Evolutionary conservation across 2,888 invertebrate genomes (phyloP).

Genomic region (Stenchaetothrips biformis): DNA sequence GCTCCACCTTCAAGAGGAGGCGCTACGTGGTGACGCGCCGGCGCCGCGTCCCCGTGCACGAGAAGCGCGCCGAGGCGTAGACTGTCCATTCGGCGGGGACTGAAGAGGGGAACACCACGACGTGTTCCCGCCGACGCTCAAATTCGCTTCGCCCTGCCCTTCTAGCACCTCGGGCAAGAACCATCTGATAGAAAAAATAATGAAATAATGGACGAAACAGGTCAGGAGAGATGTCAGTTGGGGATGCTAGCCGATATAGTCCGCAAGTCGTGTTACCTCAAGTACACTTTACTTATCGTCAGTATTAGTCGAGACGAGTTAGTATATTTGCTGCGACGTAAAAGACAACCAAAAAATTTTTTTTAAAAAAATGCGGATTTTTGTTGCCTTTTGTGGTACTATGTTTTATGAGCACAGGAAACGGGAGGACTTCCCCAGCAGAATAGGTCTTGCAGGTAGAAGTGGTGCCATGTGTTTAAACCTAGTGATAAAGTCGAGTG

Average conservation of each 20-base stretch:
- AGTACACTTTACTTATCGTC: slow-evolving; percentile 8
- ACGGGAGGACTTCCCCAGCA: background rate
- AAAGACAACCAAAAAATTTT: background rate
- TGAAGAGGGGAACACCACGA: too few relatives aligned
- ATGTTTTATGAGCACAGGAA: background rate
- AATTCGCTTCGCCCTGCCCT: too few relatives aligned
- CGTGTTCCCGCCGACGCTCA: too few relatives aligned
- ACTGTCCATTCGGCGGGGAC: too few relatives aligned
- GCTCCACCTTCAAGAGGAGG: background rate
- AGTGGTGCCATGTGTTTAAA: background rate
- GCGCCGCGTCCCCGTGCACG: background rate
- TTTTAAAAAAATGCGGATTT: background rate
- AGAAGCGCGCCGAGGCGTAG: background rate
- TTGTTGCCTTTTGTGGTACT: background rate
- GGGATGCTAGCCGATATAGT: background rate
- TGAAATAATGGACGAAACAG: background rate
- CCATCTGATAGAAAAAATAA: background rate
- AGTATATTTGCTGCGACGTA: too few relatives aligned
- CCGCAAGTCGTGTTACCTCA: slow-evolving; percentile 1
- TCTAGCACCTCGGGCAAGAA: too few relatives aligned
- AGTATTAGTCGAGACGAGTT: slow-evolving; percentile 11
- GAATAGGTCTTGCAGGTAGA: background rate
- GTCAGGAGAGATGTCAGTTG: background rate
- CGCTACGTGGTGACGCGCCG: background rate
- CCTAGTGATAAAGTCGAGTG: background rate